These are phyloP conservation scores for Eleutherodactylus coqui DNA, from an alignment of 2,797 vertebrate species.

Conservation along the genomic window DNA sequence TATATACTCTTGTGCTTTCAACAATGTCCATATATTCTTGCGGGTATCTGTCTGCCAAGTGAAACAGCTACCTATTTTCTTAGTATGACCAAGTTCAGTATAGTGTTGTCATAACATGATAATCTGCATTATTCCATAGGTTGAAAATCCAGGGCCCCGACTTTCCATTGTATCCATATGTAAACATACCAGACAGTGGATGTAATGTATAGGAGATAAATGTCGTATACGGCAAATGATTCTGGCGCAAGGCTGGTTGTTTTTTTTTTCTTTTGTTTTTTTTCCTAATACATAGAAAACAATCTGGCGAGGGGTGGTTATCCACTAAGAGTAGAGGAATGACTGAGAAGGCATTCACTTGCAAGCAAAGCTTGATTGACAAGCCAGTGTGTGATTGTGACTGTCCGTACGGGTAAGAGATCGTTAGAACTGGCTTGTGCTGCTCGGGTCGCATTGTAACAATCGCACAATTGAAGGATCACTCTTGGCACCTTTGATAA, in stretches of 20 bases:
- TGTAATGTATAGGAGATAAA: slow-evolving; percentile 63
- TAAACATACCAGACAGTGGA: slow-evolving; percentile 68
- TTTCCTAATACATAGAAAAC: slow-evolving; percentile 60
- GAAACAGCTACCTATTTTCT: slow-evolving; percentile 64
- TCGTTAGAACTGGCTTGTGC: slow-evolving; percentile 84
- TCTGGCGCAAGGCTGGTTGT: slow-evolving; percentile 58
- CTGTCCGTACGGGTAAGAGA: slow-evolving; percentile 65
- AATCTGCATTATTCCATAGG: slow-evolving; percentile 42
- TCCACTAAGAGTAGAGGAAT: slow-evolving; percentile 68
- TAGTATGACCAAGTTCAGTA: slow-evolving; percentile 64
- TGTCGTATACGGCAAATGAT: slow-evolving; percentile 65
- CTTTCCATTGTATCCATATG: slow-evolving; percentile 65
- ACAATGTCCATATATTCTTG: slow-evolving; percentile 47
- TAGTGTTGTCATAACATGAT: slow-evolving; percentile 58
- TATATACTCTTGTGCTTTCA: slow-evolving; percentile 64
- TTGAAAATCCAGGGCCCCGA: slow-evolving; percentile 53
- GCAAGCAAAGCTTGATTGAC: slow-evolving; percentile 78
- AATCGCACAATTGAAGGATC: slow-evolving; percentile 88
- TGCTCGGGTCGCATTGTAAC: slow-evolving; percentile 87
- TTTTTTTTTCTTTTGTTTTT: slow-evolving; percentile 35
- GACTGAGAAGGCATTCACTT: slow-evolving; percentile 76
- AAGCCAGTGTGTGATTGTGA: slow-evolving; percentile 70
- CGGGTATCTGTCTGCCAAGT: slow-evolving; percentile 66
- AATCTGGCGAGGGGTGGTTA: slow-evolving; percentile 68
- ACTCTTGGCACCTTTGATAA: slow-evolving; percentile 90